Conservation (phyloP, 2,888 invertebrate species). For the Ligdia adustata region DNA sequence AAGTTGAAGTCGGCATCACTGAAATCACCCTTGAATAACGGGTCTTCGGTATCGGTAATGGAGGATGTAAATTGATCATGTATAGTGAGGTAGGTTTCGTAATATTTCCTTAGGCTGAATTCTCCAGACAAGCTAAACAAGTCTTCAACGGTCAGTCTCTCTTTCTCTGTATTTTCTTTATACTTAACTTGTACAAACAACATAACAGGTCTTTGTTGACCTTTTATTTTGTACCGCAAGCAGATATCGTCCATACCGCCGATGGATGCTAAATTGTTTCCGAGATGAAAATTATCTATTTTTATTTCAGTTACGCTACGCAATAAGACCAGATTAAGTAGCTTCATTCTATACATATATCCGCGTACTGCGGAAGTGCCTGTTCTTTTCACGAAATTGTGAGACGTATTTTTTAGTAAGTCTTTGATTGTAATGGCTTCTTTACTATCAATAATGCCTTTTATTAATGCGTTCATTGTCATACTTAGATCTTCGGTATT, state of each 20-base stretch:
- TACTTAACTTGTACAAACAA: constrained; percentile 52
- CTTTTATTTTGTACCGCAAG: constrained; percentile 39
- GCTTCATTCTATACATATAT: constrained; percentile 41
- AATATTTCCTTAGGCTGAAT: constrained; percentile 45
- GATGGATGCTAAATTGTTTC: constrained; percentile 46
- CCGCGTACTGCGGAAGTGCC: constrained; percentile 34
- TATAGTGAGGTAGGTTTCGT: constrained; percentile 47
- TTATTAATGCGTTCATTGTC: too few species aligned
- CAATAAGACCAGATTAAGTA: constrained; percentile 43
- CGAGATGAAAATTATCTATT: constrained; percentile 44
- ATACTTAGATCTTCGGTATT: too few species aligned
- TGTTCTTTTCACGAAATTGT: too few species aligned
- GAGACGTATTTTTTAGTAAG: too few species aligned
- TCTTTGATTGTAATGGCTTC: too few species aligned
- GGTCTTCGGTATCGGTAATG: constrained; percentile 36
- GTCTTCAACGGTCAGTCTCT: constrained; percentile 41
- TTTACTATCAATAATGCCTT: too few species aligned
- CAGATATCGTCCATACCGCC: constrained; percentile 52
- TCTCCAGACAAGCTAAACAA: constrained; percentile 38
- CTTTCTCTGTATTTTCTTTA: constrained; percentile 42
- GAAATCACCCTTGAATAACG: constrained; percentile 45
- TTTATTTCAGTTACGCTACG: constrained; percentile 41
- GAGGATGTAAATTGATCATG: constrained; percentile 38
- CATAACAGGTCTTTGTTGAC: constrained; percentile 31
- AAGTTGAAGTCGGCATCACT: constrained; percentile 41